These are phyloP conservation scores for Anagyrus pseudococci DNA, from an alignment of 2,888 invertebrate genomes.

Conservation along the genomic window DNA sequence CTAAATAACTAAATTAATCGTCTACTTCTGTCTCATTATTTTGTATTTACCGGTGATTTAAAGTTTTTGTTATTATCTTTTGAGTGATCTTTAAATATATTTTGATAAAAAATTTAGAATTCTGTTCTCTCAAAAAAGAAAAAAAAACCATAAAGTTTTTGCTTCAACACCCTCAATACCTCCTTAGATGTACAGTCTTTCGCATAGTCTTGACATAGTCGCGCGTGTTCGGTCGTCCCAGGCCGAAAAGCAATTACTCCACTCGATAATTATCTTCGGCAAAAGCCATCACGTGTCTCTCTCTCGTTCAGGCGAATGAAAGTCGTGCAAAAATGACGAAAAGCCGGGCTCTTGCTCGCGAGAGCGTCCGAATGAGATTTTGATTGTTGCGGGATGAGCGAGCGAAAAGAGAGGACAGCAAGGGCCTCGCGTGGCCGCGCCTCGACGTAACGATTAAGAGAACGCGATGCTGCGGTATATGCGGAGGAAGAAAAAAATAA, in stretches of 20 bases:
- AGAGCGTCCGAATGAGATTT: constrained; percentile 30
- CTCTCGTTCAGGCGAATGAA: constrained; percentile 1
- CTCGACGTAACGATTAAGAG: constrained; percentile 43
- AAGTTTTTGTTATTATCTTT: no score
- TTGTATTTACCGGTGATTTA: no score
- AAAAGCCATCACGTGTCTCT: constrained; percentile 23
- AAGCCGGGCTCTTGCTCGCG: background rate
- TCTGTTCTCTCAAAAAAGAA: no score
- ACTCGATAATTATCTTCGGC: constrained; percentile 9
- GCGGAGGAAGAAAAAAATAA: background rate
- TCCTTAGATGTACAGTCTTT: no score
- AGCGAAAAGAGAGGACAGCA: constrained; percentile 9
- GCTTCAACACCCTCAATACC: no score
- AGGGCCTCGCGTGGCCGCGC: constrained; percentile 6
- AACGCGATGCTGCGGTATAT: constrained; percentile 31
- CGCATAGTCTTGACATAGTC: background rate
- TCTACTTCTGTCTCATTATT: no score
- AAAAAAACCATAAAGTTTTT: no score
- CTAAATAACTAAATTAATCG: no score
- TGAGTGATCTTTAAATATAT: no score
- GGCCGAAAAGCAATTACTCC: constrained; percentile 12
- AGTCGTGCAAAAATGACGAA: constrained; percentile 23
- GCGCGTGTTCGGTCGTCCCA: background rate
- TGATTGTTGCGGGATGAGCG: constrained; percentile 28
- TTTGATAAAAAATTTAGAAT: no score